Base-by-base conservation (phyloP, 2,888 invertebrate species). In the Drosophila glabriapex region DNA sequence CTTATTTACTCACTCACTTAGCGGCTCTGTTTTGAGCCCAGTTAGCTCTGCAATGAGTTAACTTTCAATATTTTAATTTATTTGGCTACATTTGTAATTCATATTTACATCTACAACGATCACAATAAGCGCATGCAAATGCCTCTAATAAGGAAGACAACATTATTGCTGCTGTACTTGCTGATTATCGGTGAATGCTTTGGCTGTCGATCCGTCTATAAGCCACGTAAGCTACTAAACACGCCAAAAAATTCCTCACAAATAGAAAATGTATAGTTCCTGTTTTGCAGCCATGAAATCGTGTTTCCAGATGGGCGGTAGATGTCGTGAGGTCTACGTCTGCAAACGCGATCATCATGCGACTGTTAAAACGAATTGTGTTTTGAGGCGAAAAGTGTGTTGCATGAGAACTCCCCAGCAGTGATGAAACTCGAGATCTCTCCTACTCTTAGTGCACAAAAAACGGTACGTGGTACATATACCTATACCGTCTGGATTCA, bases 1-100 rank as follows among this genome's bases (percentile, higher is more conserved):
- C 75, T 80, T 76, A 85, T 87, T 87, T 80, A 87, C 80, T 77
- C 73, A 76, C 80, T 79, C 81, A 83, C 74, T 83, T 81, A 74
- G 53, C 49, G 60, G 60, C 70, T 55, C 53, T 53, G 55, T 22
- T 14, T 37, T 37, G 53, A n/a, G 28, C 14, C 22, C 14, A 35
- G 22, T 43, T 29, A 19, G 29, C 31, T 41, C 19, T 22, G 50
- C 62, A 41, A 22, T 70, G 64, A 64, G 5, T 72, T 58, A 65
- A 43, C 58, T 50, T 65, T 78, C 75, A 78, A 46, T 35, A 33
- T 31, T 39, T 49, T 4, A 4, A 25, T 50, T 39, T 16, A 29
- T 28, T 52, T 39, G 33, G 0, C n/a, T 43, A 43, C 6, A 49
- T 29, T 41, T 43, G 29, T 22, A 31, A 10, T n/a, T 31, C 4